phyloP scores from a whole-genome alignment of 2,888 invertebrate genomes.

The Eurytoma adleriae region DNA sequence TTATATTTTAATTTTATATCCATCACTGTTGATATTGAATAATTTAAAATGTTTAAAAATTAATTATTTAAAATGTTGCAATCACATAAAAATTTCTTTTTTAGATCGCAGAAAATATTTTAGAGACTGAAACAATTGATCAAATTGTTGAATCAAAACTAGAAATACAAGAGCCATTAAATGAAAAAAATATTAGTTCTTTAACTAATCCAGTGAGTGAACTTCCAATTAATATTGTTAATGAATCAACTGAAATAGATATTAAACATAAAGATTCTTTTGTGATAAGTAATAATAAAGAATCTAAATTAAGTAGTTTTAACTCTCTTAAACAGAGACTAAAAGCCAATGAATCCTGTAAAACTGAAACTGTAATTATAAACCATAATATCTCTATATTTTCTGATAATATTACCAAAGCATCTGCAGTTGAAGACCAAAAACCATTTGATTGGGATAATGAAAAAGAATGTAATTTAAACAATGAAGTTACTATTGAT shows the following conservation, averaged over 20 bases:
- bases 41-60: background rate
- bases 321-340: background rate
- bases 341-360: constrained; percentile 7
- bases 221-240: constrained; percentile 36
- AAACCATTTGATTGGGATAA: background rate
- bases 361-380: constrained; percentile 1
- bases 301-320: background rate
- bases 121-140: background rate
- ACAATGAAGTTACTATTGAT: background rate
- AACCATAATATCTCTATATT: constrained; percentile 32
- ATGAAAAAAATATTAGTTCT: constrained; percentile 26
- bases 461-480: background rate
- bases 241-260: constrained; percentile 28
- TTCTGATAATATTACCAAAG: constrained; percentile 31
- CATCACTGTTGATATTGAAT: too few species aligned
- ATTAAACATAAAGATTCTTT: constrained; percentile 17
- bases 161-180: constrained; percentile 19
- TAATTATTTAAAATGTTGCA: background rate
- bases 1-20: background rate
- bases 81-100: background rate
- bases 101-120: constrained; percentile 15
- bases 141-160: constrained; percentile 18
- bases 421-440: background rate
- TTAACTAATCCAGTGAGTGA: constrained; percentile 22
- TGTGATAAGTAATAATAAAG: constrained; percentile 15